Percentiles rank a stretch among this genome's conserved stretches.
Conservation (phyloP, 2,888 invertebrate species). For the Phytoseiulus persimilis region DNA sequence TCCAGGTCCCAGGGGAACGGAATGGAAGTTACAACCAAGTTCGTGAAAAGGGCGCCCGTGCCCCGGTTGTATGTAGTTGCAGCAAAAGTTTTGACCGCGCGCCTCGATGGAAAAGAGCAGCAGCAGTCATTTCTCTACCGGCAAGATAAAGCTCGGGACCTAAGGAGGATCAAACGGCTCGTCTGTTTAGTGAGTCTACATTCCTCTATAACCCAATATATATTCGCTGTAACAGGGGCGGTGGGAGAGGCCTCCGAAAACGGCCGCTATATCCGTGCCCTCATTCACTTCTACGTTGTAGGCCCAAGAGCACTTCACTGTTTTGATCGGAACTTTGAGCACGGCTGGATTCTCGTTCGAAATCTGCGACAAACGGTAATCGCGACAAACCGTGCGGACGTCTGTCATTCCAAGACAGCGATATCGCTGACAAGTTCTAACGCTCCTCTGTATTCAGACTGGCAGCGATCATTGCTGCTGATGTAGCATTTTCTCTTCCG, state of each 20-base stretch:
- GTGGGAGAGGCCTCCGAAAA: too few species aligned
- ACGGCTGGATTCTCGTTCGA: not conserved
- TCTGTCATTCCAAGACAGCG: too few species aligned
- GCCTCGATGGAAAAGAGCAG: constrained; percentile 23
- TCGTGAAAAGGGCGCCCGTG: not conserved
- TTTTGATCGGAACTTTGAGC: not conserved
- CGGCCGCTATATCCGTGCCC: too few species aligned
- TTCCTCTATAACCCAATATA: not conserved
- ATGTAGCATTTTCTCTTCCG: not conserved
- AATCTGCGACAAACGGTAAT: not conserved
- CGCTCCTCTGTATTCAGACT: not conserved
- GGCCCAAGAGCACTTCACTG: not conserved
- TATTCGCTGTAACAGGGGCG: too few species aligned
- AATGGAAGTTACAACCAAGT: too few species aligned
- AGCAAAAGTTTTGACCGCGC: not conserved
- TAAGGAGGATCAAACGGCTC: not conserved
- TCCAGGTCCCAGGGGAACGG: too few species aligned
- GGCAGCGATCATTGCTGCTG: constrained; percentile 22
- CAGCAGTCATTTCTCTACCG: constrained; percentile 5
- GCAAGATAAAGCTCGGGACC: constrained; percentile 7
- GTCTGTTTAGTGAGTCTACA: not conserved
- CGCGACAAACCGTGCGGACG: too few species aligned
- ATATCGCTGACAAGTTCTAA: too few species aligned
- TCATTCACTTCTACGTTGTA: too few species aligned
- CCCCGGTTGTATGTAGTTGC: constrained; percentile 9